Conservation (phyloP, 1,140 invertebrate species). For the Liolophura sinensis region DNA sequence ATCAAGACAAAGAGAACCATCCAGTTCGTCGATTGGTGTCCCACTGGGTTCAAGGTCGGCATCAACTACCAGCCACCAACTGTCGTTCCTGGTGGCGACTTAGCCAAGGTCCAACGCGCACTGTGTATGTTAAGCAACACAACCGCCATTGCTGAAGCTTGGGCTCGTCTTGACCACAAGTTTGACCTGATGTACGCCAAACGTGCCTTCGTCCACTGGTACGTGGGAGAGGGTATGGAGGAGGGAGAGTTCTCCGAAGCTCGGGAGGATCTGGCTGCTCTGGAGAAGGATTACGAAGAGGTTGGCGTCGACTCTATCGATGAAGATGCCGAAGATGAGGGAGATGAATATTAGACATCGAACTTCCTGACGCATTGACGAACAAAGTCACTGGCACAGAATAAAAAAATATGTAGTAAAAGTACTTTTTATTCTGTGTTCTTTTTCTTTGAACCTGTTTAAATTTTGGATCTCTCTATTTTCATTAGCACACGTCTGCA, state of each 20-base stretch:
- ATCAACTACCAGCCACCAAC: conserved; percentile 59
- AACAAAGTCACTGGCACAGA: too few relatives aligned
- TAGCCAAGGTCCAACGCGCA: conserved; percentile 61
- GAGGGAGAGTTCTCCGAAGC: conserved; percentile 76
- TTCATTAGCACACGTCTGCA: too few relatives aligned
- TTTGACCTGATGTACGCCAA: conserved; percentile 83
- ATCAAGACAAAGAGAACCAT: conserved; percentile 81
- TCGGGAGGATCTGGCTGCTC: conserved; percentile 70
- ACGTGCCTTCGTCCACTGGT: conserved; percentile 52
- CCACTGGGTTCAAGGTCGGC: conserved; percentile 68
- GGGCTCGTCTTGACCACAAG: conserved; percentile 69
- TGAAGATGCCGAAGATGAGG: conserved; percentile 58
- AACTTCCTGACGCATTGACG: too few relatives aligned
- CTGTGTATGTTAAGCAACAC: conserved; percentile 68
- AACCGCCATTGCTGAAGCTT: conserved; percentile 69
- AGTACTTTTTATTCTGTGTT: too few relatives aligned
- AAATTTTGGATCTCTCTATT: too few relatives aligned
- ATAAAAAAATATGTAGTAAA: too few relatives aligned
- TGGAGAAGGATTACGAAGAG: conserved; percentile 69
- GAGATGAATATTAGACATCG: conserved; percentile 62
- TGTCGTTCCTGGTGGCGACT: conserved; percentile 71
- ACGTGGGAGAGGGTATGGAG: conserved; percentile 69
- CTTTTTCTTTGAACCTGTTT: too few relatives aligned
- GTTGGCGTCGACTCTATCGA: conserved; percentile 64
- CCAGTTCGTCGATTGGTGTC: conserved; percentile 90